These are phyloP conservation scores for Chelonia mydas DNA, from an alignment of 2,797 vertebrate species.

Conservation along the genomic window DNA sequence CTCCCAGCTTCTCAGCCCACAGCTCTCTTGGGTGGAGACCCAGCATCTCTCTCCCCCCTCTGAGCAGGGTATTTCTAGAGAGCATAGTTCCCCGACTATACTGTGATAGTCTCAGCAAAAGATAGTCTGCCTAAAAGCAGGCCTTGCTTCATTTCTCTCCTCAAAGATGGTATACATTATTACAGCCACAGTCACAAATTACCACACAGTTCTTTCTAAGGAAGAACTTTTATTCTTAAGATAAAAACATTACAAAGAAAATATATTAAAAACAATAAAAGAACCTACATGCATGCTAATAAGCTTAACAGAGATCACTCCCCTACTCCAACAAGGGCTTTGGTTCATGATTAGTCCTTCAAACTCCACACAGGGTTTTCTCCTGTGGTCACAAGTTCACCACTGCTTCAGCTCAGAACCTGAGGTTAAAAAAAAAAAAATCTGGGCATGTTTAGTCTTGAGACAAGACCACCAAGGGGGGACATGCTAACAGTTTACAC, in stretches of 20 bases:
- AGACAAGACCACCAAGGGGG: neutral
- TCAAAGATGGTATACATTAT: neutral
- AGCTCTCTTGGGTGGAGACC: neutral
- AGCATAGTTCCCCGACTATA: neutral
- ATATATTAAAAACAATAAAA: neutral
- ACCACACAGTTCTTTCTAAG: neutral
- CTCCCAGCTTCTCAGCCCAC: neutral
- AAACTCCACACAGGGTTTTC: neutral
- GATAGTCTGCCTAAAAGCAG: neutral
- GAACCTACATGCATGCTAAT: neutral
- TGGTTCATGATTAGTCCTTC: neutral
- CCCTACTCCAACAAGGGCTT: neutral
- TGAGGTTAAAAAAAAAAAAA: neutral
- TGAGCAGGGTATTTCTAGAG: neutral
- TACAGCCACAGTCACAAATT: neutral
- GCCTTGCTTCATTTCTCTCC: neutral
- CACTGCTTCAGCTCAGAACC: neutral
- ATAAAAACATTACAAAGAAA: neutral
- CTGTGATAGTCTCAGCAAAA: neutral
- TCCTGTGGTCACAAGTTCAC: neutral
- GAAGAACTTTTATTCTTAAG: neutral
- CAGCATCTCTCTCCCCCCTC: neutral
- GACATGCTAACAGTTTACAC: neutral
- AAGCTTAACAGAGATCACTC: neutral
- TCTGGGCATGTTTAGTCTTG: neutral